Conservation (phyloP, 2,113 vertebrate species). For the Pygoscelis adeliae region DNA sequence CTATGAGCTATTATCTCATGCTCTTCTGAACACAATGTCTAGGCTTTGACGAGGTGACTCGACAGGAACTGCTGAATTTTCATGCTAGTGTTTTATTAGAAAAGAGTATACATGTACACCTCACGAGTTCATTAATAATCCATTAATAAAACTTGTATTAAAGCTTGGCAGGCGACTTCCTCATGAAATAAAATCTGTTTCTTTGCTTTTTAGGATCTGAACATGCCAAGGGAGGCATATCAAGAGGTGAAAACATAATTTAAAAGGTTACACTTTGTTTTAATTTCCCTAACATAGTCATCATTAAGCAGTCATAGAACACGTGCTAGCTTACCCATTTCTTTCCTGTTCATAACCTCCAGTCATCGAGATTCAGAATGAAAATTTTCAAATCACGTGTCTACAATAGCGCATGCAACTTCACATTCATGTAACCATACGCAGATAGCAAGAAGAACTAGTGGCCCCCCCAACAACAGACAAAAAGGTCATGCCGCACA, state of each 20-base stretch:
- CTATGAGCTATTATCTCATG: neutral
- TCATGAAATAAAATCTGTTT: constrained; percentile 29
- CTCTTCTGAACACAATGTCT: neutral
- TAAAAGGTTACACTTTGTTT: constrained; percentile 10
- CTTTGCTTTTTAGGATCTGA: constrained; percentile 37
- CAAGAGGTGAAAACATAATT: neutral
- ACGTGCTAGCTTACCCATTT: neutral
- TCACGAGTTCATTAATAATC: constrained; percentile 65
- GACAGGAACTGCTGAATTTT: constrained; percentile 36
- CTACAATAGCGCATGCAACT: neutral
- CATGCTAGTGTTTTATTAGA: constrained; percentile 52
- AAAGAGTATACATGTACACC: neutral
- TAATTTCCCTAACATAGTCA: neutral
- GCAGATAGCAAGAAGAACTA: neutral
- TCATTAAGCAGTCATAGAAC: neutral
- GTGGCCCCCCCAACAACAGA: neutral
- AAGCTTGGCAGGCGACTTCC: constrained; percentile 43
- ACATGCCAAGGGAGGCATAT: neutral
- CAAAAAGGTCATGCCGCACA: neutral
- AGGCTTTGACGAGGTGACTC: neutral
- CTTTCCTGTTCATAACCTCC: neutral
- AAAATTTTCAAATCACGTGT: neutral
- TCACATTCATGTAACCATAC: neutral
- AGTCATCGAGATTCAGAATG: neutral
- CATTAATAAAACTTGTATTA: constrained; percentile 30